phyloP scores from a whole-genome alignment of 2,113 vertebrate genomes.

The Tachycineta bicolor region DNA sequence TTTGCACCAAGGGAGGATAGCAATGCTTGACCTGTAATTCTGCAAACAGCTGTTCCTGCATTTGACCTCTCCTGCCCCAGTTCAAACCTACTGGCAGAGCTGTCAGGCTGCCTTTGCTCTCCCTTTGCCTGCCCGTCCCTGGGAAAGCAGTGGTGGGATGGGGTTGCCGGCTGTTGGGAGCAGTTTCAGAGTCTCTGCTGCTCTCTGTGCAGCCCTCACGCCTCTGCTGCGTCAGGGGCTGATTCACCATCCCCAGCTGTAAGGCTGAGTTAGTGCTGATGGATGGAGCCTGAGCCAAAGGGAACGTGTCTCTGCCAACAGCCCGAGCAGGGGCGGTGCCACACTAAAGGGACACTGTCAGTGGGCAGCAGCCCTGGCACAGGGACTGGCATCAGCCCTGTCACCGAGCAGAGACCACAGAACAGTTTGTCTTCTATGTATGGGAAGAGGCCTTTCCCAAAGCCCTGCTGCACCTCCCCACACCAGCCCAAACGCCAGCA shows the following conservation, averaged over 20 bases:
- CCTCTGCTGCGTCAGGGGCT: not conserved
- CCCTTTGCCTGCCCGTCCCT: not conserved
- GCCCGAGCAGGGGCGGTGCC: not conserved
- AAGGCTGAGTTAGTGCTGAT: not conserved
- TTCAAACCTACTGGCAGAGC: not conserved
- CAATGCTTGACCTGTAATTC: not conserved
- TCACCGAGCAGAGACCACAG: not conserved
- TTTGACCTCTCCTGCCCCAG: not conserved
- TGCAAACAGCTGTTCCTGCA: not conserved
- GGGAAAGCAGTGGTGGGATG: accelerated
- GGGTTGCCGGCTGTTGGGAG: not conserved
- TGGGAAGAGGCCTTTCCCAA: not conserved
- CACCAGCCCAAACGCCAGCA: not conserved
- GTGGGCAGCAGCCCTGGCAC: not conserved
- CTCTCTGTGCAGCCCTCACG: accelerated
- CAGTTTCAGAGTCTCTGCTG: not conserved
- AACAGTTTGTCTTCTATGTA: not conserved
- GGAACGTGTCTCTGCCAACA: accelerated
- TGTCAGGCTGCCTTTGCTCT: not conserved
- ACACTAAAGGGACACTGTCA: accelerated
- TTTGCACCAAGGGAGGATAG: not conserved
- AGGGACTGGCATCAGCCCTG: not conserved
- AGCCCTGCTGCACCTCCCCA: not conserved
- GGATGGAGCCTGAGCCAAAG: accelerated
- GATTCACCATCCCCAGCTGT: not conserved